Evolutionary conservation across 2,888 invertebrate species (phyloP), one percentile per base, ranked within the genome.

Genomic region (Meliscaeva auricollis): DNA sequence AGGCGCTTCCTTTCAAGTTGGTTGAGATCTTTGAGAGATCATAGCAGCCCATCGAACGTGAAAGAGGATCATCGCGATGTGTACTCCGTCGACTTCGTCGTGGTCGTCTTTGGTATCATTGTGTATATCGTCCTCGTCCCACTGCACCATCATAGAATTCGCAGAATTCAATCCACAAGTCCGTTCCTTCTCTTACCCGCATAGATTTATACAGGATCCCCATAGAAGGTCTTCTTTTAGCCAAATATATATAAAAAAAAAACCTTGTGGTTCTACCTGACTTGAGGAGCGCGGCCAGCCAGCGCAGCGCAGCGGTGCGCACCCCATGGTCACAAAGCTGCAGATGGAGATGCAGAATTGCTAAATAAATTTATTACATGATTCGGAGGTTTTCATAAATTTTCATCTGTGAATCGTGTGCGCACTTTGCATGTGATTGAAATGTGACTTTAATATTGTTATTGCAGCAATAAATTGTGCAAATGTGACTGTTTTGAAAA

Each of bases 401-500:
- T 90, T 89, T 89, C 89, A 89, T 89, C 88, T 89, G 88, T 87
- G 87, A 88, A 88, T 88, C 89, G 89, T 89, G 89, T 88, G 87
- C 88, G 87, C 87, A 87, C 87, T 89, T 89, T 89, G 89, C 89
- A 89, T 90, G 89, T 89, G 90, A 90, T 90, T 90, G 90, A 90
- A 90, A 90, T 90, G 90, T 89, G 90, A 90, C 89, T 90, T 90
- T 90, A 90, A 90, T 90, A 89, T 89, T 88, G 88, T 89, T 89
- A 88, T 88, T 89, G 88, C 87, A 81, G 89, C 88, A 88, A 89
- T 90, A 89, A 90, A 89, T 89, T 88, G 85, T 81, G 75, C 62
- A 85, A 76, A 74, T 83, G 80, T 81, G 73, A 79, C 83, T 73
- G 77, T 68, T 77, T 77, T 73, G 69, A 76, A 76, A 77, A 72